phyloP scores from a whole-genome alignment of 2,888 invertebrate species.

The Drosophila melanosoma region DNA sequence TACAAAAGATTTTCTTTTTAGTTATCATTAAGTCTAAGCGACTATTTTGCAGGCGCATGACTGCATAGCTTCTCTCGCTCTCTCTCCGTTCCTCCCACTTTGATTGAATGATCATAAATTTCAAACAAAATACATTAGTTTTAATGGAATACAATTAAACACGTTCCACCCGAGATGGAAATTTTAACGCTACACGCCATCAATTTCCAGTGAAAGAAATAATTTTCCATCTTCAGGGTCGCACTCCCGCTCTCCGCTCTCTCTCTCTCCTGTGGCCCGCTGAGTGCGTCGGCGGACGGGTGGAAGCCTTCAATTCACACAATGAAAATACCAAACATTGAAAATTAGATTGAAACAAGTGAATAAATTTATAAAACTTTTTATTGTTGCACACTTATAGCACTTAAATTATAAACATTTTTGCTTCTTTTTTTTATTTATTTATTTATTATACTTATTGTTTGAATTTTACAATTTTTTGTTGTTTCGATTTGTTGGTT shows the following conservation, averaged over 20 bases:
- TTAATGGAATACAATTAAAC: conserved; percentile 27
- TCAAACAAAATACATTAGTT: conserved; percentile 11
- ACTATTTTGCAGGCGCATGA: too few relatives aligned
- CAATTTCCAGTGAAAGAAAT: conserved; percentile 16
- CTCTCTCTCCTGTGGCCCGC: too few relatives aligned
- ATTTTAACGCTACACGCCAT: conserved; percentile 13
- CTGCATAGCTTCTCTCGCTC: too few relatives aligned
- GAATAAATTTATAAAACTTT: conserved; percentile 69
- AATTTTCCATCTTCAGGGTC: conserved; percentile 35
- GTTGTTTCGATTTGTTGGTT: conserved; percentile 29
- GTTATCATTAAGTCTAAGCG: too few relatives aligned
- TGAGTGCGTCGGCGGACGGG: not conserved
- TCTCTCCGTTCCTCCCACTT: not conserved
- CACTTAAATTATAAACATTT: conserved; percentile 75
- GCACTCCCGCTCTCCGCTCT: not conserved
- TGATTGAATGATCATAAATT: conserved; percentile 14
- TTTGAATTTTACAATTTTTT: conserved; percentile 28
- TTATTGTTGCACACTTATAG: conserved; percentile 77
- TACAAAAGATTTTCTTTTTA: too few relatives aligned
- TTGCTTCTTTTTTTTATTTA: conserved; percentile 29
- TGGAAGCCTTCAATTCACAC: conserved; percentile 37
- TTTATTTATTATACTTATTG: conserved; percentile 12
- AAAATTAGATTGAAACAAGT: conserved; percentile 35
- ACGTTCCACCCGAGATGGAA: conserved; percentile 10
- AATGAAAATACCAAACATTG: conserved; percentile 24